Evolutionary conservation across 30 jellyfish, hydroid and myxozoan species (phyloP).

Genomic region (Mastigias papua): DNA sequence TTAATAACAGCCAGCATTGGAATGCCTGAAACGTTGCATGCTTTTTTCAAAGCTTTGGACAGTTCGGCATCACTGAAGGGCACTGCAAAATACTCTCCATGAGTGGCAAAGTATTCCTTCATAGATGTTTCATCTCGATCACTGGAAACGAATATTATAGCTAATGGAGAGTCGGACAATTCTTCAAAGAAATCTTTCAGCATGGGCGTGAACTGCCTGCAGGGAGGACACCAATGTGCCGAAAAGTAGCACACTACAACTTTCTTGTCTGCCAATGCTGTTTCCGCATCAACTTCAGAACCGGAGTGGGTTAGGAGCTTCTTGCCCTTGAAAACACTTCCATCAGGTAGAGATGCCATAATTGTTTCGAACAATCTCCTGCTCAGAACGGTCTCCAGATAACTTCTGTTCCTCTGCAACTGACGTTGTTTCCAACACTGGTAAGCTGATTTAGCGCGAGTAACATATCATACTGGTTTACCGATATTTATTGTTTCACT

Average conservation of each 20-base stretch:
- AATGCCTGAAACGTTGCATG: slow-evolving; percentile 45
- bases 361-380: neutral
- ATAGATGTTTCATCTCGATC: slow-evolving; percentile 42
- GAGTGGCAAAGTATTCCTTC: slow-evolving; percentile 50
- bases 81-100: slow-evolving; percentile 53
- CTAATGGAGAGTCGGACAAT: slow-evolving; percentile 9
- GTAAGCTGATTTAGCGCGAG: no score
- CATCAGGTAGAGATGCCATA: slow-evolving; percentile 42
- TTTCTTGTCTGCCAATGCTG: slow-evolving; percentile 41
- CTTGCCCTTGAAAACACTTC: slow-evolving; percentile 44
- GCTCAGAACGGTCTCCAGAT: no score
- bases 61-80: slow-evolving; percentile 31
- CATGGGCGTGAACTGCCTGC: slow-evolving; percentile 64
- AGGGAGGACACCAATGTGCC: slow-evolving; percentile 82
- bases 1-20: slow-evolving; percentile 47
- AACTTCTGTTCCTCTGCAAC: no score
- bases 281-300: slow-evolving; percentile 40
- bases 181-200: slow-evolving; percentile 47
- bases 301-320: slow-evolving; percentile 43
- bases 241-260: slow-evolving; percentile 48
- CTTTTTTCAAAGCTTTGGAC: slow-evolving; percentile 10
- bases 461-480: no score
- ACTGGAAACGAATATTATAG: slow-evolving; percentile 56
- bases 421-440: no score
- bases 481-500: no score